These are phyloP conservation scores for Drosophila serrata DNA, from an alignment of 1,140 invertebrate genomes.

Conservation along the genomic window DNA sequence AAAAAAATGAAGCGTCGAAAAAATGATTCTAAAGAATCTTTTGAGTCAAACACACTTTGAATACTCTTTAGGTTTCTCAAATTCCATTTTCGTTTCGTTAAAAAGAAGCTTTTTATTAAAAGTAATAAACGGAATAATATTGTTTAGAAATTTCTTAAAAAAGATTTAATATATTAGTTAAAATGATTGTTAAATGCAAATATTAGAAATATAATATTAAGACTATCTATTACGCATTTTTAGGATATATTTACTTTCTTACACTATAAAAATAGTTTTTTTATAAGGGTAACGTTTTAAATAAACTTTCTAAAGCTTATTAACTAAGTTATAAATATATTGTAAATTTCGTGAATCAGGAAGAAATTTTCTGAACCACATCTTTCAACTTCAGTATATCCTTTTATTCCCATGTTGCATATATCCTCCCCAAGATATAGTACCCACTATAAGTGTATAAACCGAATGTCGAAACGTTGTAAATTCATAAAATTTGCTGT, in stretches of 20 bases:
- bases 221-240: too few relatives aligned
- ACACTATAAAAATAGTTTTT: too few relatives aligned
- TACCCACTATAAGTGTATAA: slow-evolving; percentile 18
- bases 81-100: too few relatives aligned
- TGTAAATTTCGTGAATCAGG: too few relatives aligned
- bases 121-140: not conserved
- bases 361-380: too few relatives aligned
- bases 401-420: not conserved
- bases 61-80: slow-evolving; percentile 1
- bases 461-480: slow-evolving; percentile 74
- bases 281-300: too few relatives aligned
- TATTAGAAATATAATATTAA: too few relatives aligned
- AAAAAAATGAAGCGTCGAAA: slow-evolving; percentile 45
- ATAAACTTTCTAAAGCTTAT: not conserved
- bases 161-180: too few relatives aligned
- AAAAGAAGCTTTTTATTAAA: not conserved
- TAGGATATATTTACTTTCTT: too few relatives aligned
- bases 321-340: too few relatives aligned
- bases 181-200: not conserved
- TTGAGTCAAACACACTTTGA: not conserved
- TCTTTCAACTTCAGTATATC: not conserved
- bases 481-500: slow-evolving; percentile 84
- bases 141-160: not conserved
- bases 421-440: not conserved
- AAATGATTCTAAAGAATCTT: slow-evolving; percentile 14